Base-by-base conservation (phyloP, 2,113 vertebrate genomes). In the Toxostoma redivivum region DNA sequence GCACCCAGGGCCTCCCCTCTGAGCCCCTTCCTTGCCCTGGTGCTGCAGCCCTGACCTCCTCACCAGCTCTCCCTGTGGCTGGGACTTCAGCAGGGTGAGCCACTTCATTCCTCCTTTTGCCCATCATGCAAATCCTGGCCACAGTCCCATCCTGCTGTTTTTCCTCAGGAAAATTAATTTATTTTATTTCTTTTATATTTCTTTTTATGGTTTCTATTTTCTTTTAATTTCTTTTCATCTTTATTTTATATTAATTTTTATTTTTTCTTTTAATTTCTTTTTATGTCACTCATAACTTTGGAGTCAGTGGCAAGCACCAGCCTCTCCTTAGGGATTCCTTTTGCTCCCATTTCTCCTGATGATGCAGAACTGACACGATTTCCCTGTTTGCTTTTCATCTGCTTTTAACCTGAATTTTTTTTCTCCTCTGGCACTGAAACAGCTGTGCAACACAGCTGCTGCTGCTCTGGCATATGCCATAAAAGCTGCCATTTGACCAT, bases 301-400 rank as follows among this genome's bases (percentile, higher is more conserved):
- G 70, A 76, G 37, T 60, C 12, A 1, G 77, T 48, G 86, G 73
- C 9, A 5, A 67, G 57, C 33, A 7, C 72, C 57, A 72, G 70
- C 84, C 24, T 89, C 81, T 96, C 93, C 89, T 72, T 50, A 65
- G 93, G 73, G 73, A 88, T 64, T 57, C 38, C 61, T 61, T 81
- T 81, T 81, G 47, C 81, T 83, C 56, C 18, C 1, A 0, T 71
- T 35, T 42, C 27, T 51, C 33, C 67, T 8, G 0, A 42, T 88
- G 67, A 83, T 77, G 85, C 90, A 94, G 85, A 95, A 60, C 33
- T 95, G 90, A 83, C 85, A 76, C 8, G 7, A 5, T 90, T 80
- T 91, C 79, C 58, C 88, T 70, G 25, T 88, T 92, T 78, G 69
- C 50, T 94, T 90, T 74, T 77, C 79, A 64, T 74, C 88, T 86